Conservation (phyloP, 92 coral and sea anemone genomes). For the Phenganax stokvisi region DNA sequence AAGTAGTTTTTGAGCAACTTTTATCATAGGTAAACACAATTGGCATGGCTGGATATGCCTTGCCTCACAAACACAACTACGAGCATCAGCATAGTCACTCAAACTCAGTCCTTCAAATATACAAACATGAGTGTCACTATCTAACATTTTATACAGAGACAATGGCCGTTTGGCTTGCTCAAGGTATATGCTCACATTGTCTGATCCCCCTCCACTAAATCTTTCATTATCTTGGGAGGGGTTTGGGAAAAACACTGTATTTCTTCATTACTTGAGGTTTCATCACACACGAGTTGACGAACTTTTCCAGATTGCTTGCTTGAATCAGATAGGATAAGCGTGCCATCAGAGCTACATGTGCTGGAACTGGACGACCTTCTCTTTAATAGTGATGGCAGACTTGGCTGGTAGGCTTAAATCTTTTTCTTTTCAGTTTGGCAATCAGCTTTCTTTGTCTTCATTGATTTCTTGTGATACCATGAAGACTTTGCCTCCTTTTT, state of each 20-base stretch:
- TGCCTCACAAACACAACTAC: constrained; percentile 23
- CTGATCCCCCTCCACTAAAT: constrained; percentile 15
- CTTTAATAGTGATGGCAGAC: constrained; percentile 17
- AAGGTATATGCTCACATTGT: constrained; percentile 6
- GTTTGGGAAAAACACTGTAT: background rate
- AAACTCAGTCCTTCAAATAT: constrained; percentile 14
- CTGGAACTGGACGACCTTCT: constrained; percentile 19
- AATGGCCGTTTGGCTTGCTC: constrained; percentile 19
- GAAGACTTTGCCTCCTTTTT: constrained; percentile 43
- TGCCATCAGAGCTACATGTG: constrained; percentile 16
- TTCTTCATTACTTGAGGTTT: constrained; percentile 14
- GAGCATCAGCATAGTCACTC: constrained; percentile 16
- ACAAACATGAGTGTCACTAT: constrained; percentile 3
- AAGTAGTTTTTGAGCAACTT: constrained; percentile 24
- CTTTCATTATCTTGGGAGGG: constrained; percentile 12
- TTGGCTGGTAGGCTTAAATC: constrained; percentile 6
- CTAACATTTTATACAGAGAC: constrained; percentile 5
- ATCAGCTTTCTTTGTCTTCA: constrained; percentile 25
- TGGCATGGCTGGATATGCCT: constrained; percentile 24
- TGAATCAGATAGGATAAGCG: constrained; percentile 2
- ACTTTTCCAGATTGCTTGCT: background rate
- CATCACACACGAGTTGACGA: background rate
- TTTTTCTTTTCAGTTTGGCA: background rate
- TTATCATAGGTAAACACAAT: constrained; percentile 20
- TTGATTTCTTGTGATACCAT: constrained; percentile 43